Evolutionary conservation across 2,797 vertebrate genomes (phyloP).

Genomic region (Tauraco hartlaubi): DNA sequence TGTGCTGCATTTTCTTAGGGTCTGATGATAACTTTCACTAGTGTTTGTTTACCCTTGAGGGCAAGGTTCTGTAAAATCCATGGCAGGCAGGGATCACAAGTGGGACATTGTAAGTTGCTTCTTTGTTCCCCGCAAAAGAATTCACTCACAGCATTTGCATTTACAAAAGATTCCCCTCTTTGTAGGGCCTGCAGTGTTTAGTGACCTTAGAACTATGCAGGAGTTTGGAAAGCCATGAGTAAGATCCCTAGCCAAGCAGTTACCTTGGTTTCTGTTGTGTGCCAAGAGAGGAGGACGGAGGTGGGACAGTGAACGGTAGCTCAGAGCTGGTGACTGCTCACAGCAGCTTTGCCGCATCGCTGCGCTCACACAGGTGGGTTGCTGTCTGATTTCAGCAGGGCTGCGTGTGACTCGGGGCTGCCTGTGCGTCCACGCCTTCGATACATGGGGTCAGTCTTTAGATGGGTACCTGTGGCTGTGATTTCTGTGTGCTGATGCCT

Average conservation of each 20-base stretch:
- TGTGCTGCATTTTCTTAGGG: background rate
- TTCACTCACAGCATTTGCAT: background rate
- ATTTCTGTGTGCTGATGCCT: background rate
- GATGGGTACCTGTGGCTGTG: background rate
- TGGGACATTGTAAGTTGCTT: background rate
- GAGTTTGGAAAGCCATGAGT: background rate
- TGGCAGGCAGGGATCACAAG: background rate
- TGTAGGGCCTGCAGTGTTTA: background rate
- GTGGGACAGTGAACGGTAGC: background rate
- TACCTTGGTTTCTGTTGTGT: background rate
- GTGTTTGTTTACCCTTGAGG: background rate
- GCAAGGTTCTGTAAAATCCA: background rate
- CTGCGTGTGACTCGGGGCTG: background rate
- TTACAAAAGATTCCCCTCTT: background rate
- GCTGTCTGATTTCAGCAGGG: background rate
- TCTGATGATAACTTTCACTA: background rate
- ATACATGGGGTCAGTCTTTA: background rate
- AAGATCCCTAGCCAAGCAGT: background rate
- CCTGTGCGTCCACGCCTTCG: background rate
- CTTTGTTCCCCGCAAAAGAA: background rate
- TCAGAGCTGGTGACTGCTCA: background rate
- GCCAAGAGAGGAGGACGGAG: background rate
- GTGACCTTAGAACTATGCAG: background rate
- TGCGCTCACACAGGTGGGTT: rapidly evolving
- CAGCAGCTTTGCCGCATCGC: background rate